Base-by-base conservation (phyloP, 92 coral and sea anemone species). In the Zoanthus solanderi region DNA sequence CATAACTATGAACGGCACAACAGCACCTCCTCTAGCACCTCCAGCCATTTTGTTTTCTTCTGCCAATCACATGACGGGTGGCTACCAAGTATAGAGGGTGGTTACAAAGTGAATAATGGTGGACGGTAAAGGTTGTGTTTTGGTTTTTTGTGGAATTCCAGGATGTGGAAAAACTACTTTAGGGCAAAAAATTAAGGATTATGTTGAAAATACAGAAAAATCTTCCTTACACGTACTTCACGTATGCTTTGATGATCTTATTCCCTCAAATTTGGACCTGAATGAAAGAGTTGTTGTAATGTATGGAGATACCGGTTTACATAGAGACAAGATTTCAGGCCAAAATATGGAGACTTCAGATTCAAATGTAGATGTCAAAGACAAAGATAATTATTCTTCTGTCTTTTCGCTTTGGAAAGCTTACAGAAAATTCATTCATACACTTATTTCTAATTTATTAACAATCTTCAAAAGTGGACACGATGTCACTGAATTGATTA, bases 111-210 rank as follows among this genome's bases (percentile, higher is more conserved):
- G 9, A 63, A 16, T 23, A 50, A 94, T 93, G 98, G 96, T 88
- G 92, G 98, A 91, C 79, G 87, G 80, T 16, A 45, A 45, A 75
- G 84, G 88, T 15, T 58, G 87, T 65, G 77, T 88, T 75, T 71
- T 93, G 83, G 71, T 92, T 68, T 83, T 94, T 15, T 96, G 96
- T 76, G 99, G 99, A 57, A 89, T 96, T 47, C 99, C 99, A 12
- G 98, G 95, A 0, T 87, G 91, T 81, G 99, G 99, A 45, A 96
- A 96, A 89, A 90, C 98, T 42, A 84, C 90, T 71, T 78, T 96
- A 28, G 91, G 95, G 5, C 89, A 54, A 29, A 85, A 88, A 34
- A 53, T 96, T 30, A 94, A 76, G 37, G 42, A 85, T 50, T 89
- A 91, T 74, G 47, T 88, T 23, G 78, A 81, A 7, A 53, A 84